These are phyloP conservation scores for Microtus montanus DNA, from an alignment of 2,113 vertebrate genomes.

Conservation along the genomic window DNA sequence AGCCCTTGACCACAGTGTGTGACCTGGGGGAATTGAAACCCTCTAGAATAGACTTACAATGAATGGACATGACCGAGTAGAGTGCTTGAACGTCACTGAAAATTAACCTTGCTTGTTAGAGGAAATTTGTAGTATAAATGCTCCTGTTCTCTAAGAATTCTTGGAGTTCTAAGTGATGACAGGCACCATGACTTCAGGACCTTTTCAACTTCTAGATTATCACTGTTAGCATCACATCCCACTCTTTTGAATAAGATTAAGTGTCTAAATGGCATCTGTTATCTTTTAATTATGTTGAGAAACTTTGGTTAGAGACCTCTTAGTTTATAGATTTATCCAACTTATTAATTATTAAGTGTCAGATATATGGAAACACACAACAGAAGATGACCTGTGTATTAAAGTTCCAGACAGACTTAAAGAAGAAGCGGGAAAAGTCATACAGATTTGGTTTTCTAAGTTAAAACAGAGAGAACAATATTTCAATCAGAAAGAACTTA, in stretches of 20 bases:
- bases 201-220: conserved; percentile 2
- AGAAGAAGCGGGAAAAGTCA: not conserved
- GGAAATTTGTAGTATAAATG: not conserved
- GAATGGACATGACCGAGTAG: not conserved
- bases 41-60: conserved; percentile 2
- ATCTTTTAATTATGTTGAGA: not conserved
- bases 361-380: not conserved
- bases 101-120: conserved; percentile 15
- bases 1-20: not conserved
- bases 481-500: not conserved
- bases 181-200: not conserved
- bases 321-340: not conserved
- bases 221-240: not conserved
- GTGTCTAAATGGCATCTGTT: not conserved
- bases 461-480: not conserved
- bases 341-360: not conserved
- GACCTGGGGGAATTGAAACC: not conserved
- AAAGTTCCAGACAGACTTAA: not conserved
- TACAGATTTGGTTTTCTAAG: not conserved
- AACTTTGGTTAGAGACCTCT: not conserved
- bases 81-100: not conserved
- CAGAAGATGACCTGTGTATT: not conserved
- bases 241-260: not conserved
- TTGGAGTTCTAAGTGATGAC: not conserved
- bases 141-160: not conserved